These are phyloP conservation scores for Pipa parva DNA, from an alignment of 2,113 vertebrate species.

Conservation along the genomic window DNA sequence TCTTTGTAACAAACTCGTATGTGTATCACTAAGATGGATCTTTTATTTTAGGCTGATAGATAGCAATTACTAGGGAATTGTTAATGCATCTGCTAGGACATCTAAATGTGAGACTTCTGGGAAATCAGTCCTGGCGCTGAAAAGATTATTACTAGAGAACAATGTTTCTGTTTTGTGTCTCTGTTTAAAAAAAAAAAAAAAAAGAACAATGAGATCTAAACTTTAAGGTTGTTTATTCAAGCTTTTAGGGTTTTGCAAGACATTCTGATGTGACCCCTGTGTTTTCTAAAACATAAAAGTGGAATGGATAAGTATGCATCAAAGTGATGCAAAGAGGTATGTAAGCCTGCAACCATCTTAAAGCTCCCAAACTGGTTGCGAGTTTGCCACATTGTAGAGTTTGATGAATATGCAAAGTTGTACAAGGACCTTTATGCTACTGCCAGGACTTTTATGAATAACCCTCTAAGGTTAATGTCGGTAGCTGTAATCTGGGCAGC, in stretches of 20 bases:
- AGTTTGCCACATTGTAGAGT: no score
- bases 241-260: no score
- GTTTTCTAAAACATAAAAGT: background rate
- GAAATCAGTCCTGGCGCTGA: constrained; percentile 4
- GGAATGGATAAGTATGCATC: no score
- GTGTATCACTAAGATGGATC: constrained; percentile 27
- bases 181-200: constrained; percentile 5
- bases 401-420: no score
- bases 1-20: constrained; percentile 34
- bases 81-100: constrained; percentile 25
- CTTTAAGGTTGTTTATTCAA: background rate
- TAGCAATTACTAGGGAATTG: constrained; percentile 36
- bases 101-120: constrained; percentile 25
- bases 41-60: constrained; percentile 36
- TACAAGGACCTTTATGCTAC: no score
- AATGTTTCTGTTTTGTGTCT: constrained; percentile 2
- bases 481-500: no score
- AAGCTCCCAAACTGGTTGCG: no score
- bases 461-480: no score
- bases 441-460: no score
- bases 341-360: no score
- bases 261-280: background rate
- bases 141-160: constrained; percentile 3
- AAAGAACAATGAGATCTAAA: background rate
- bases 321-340: no score